phyloP scores from a whole-genome alignment of 2,888 invertebrate species.

The Metacarcinus magister region DNA sequence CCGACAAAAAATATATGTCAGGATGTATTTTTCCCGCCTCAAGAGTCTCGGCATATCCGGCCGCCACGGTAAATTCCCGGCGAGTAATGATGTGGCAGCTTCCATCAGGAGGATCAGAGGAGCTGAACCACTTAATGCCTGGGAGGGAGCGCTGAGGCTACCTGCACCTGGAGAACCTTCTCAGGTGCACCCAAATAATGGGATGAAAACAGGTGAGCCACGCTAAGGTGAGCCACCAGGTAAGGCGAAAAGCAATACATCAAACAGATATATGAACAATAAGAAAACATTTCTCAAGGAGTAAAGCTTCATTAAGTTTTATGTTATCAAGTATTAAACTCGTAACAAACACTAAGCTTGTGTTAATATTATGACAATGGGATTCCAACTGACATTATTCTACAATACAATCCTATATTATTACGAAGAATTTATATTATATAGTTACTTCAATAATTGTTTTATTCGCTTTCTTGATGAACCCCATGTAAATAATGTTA shows the following conservation, averaged over 20 bases:
- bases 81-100: constrained; percentile 45
- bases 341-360: too few species aligned
- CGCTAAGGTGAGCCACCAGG: not conserved
- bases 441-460: too few species aligned
- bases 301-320: too few species aligned
- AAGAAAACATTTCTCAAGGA: too few species aligned
- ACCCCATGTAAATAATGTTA: too few species aligned
- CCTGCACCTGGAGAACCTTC: constrained; percentile 12
- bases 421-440: too few species aligned
- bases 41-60: not conserved
- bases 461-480: too few species aligned
- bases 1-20: not conserved
- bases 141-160: not conserved
- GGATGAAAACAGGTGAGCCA: constrained; percentile 20
- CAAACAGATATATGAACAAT: not conserved
- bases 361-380: too few species aligned
- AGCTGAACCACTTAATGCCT: constrained; percentile 41
- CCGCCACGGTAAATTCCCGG: constrained; percentile 17
- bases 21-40: not conserved
- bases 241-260: not conserved
- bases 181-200: constrained; percentile 8
- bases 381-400: too few species aligned
- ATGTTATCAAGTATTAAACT: too few species aligned
- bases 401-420: too few species aligned
- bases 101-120: constrained; percentile 36